Conservation (phyloP, 2,888 invertebrate genomes). For the Scaptomyza reducta region DNA sequence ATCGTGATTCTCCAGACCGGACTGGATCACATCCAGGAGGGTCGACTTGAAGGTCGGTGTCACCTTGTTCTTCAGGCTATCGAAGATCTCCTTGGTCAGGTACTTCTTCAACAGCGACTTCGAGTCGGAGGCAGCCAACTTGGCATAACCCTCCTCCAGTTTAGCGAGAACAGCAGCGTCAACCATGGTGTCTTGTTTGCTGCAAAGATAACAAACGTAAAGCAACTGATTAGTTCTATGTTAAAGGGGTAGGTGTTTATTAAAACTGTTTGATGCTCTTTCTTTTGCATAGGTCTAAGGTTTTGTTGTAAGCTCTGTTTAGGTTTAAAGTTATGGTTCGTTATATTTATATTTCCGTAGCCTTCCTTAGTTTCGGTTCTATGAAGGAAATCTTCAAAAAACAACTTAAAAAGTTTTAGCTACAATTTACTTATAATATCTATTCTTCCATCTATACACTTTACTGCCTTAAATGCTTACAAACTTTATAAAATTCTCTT, state of each 20-base stretch:
- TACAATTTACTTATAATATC: not conserved
- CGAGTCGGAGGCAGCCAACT: slow-evolving; percentile 94
- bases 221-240: slow-evolving; percentile 15
- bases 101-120: slow-evolving; percentile 98
- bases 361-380: too few species aligned
- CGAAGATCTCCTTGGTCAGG: slow-evolving; percentile 95
- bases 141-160: slow-evolving; percentile 95
- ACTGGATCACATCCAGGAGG: slow-evolving; percentile 96
- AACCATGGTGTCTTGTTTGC: slow-evolving; percentile 92
- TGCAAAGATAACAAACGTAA: slow-evolving; percentile 82
- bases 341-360: too few species aligned
- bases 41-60: slow-evolving; percentile 95
- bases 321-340: too few species aligned
- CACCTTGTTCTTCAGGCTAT: slow-evolving; percentile 95
- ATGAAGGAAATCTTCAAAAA: too few species aligned
- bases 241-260: too few species aligned
- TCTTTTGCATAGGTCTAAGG: too few species aligned
- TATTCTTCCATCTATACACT: not conserved
- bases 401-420: too few species aligned
- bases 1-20: slow-evolving; percentile 98
- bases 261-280: too few species aligned
- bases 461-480: not conserved
- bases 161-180: slow-evolving; percentile 96
- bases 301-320: too few species aligned
- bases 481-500: not conserved